A percentile compares a stretch with the other conserved stretches of the same genome.
phyloP scores from a whole-genome alignment of 64 coral and sea anemone genomes.

The Dendronephthya gigantea region DNA sequence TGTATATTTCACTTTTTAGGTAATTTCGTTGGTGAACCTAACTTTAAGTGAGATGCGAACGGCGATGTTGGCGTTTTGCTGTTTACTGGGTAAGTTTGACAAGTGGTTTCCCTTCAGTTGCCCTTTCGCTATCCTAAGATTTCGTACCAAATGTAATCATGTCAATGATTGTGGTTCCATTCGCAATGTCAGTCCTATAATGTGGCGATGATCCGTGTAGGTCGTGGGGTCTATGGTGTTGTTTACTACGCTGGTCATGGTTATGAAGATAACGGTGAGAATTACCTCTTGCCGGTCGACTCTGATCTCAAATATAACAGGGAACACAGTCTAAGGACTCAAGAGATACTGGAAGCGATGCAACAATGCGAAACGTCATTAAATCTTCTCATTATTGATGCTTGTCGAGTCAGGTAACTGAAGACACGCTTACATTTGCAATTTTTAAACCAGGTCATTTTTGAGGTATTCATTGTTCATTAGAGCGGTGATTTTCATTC shows the following conservation, averaged over 20 bases:
- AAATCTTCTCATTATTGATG: slow-evolving; percentile 83
- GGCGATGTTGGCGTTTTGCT: slow-evolving; percentile 79
- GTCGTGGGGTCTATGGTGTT: slow-evolving; percentile 75
- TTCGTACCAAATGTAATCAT: no score
- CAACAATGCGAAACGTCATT: slow-evolving; percentile 67
- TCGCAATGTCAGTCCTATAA: no score
- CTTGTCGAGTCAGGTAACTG: slow-evolving; percentile 73
- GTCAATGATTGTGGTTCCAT: no score
- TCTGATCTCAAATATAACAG: slow-evolving; percentile 58
- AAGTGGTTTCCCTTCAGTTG: not conserved
- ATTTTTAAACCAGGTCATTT: no score
- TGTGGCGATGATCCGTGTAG: slow-evolving; percentile 24
- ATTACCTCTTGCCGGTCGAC: slow-evolving; percentile 70
- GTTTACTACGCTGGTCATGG: slow-evolving; percentile 96
- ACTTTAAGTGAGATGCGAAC: slow-evolving; percentile 80
- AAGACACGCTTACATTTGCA: no score
- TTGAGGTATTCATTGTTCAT: no score
- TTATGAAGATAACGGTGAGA: slow-evolving; percentile 82
- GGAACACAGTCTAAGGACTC: slow-evolving; percentile 71
- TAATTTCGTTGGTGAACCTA: slow-evolving; percentile 79
- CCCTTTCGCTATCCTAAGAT: no score
- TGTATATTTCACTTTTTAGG: slow-evolving; percentile 28
- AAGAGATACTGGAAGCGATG: slow-evolving; percentile 87
- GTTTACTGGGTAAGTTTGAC: slow-evolving; percentile 59
- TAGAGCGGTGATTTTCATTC: no score